These are phyloP conservation scores for Teleopsis dalmanni DNA, from an alignment of 1,140 invertebrate species.

Conservation along the genomic window DNA sequence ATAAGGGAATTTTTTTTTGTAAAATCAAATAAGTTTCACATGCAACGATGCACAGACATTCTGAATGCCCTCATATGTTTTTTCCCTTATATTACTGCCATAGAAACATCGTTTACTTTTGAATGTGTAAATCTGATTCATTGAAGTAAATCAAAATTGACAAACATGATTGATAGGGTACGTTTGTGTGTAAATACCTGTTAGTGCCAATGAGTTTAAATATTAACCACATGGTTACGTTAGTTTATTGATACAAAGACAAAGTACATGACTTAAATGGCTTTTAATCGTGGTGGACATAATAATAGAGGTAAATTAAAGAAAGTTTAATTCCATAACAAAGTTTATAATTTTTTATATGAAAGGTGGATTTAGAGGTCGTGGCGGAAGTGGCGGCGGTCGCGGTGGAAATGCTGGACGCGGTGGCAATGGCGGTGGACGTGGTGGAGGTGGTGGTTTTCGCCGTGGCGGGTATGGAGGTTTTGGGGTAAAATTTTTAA, in stretches of 20 bases:
- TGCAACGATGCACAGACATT: no score
- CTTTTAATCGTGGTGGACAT: background rate
- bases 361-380: constrained; percentile 15
- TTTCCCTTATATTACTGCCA: no score
- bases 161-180: no score
- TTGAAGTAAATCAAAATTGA: no score
- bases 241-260: background rate
- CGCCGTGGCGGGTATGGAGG: constrained; percentile 42
- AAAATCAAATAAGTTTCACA: no score
- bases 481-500: no score
- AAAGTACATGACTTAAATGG: no score
- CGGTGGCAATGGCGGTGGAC: constrained; percentile 43
- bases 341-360: background rate
- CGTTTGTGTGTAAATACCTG: no score
- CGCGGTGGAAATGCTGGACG: constrained; percentile 47
- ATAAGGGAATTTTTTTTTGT: no score
- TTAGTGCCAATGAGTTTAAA: background rate
- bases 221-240: background rate
- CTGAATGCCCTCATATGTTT: no score
- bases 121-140: no score
- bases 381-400: constrained; percentile 44
- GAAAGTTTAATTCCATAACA: background rate
- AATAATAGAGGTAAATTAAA: background rate
- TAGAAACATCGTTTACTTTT: no score
- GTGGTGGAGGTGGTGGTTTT: constrained; percentile 48